Percentiles rank a stretch among this genome's conserved stretches.
These are phyloP conservation scores for Serinus canaria DNA, from an alignment of 2,113 vertebrate species.

Conservation along the genomic window DNA sequence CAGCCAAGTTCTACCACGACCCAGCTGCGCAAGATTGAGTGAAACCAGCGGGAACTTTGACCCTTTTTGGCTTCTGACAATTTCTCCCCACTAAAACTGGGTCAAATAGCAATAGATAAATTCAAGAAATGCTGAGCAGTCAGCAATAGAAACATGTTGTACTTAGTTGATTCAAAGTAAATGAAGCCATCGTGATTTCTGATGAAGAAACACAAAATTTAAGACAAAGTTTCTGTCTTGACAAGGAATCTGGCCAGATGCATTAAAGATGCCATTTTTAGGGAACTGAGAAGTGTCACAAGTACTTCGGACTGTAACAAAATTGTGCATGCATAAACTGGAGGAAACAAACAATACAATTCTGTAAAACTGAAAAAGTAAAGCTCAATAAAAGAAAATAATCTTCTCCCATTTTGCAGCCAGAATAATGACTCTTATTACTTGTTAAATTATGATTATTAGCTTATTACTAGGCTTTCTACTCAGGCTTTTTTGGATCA, in stretches of 20 bases:
- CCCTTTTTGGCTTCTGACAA: background rate
- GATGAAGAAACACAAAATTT: background rate
- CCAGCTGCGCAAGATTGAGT: background rate
- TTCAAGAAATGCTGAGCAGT: background rate
- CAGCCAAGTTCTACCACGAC: background rate
- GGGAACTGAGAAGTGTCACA: background rate
- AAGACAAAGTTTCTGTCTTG: background rate
- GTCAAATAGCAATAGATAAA: background rate
- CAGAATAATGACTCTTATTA: background rate
- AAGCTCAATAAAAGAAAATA: background rate
- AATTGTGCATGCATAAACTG: background rate
- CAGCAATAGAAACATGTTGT: background rate
- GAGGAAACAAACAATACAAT: background rate
- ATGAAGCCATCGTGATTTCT: background rate
- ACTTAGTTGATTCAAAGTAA: background rate
- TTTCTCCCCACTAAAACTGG: fast-evolving
- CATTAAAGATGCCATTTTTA: background rate
- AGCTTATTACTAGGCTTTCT: background rate
- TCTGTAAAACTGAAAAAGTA: background rate
- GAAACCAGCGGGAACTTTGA: background rate
- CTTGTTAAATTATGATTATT: background rate
- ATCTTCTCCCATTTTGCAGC: background rate
- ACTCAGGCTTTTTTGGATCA: background rate
- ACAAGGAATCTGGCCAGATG: background rate
- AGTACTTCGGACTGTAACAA: background rate